Percentiles rank a stretch among this genome's conserved stretches.
Evolutionary conservation across 2,797 vertebrate genomes (phyloP).

Genomic region (Neostethus bicornis): DNA sequence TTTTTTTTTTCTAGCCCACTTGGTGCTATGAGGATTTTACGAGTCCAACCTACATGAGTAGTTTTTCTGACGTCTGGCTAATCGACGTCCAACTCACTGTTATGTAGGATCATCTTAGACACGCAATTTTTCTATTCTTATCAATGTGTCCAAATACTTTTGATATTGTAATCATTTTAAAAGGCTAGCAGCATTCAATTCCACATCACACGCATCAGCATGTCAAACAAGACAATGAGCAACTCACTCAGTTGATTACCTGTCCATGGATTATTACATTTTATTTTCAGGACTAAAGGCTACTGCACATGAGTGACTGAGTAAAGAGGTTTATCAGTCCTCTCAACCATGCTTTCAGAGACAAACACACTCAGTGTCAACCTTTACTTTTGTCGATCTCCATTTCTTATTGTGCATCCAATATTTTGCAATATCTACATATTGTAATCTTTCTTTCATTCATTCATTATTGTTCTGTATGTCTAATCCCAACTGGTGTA

Average conservation of each 20-base stretch:
- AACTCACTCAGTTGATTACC: neutral
- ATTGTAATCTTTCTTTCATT: no score
- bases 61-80: no score
- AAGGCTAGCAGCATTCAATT: slow-evolving; percentile 26
- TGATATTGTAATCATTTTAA: slow-evolving; percentile 49
- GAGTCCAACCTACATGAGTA: no score
- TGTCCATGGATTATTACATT: neutral
- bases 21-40: no score
- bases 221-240: slow-evolving; percentile 24
- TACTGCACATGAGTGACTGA: neutral
- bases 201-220: slow-evolving; percentile 9
- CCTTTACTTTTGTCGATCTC: no score
- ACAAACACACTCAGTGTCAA: neutral
- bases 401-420: no score
- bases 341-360: neutral
- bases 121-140: neutral
- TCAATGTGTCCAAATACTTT: neutral
- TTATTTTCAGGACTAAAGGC: neutral
- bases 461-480: no score
- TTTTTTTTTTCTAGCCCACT: no score
- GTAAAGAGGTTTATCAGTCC: neutral
- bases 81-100: no score
- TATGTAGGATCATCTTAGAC: no score
- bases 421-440: no score
- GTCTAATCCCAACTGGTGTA: no score